These are phyloP conservation scores for Siniperca chuatsi DNA, from an alignment of 2,113 vertebrate genomes.

Conservation along the genomic window DNA sequence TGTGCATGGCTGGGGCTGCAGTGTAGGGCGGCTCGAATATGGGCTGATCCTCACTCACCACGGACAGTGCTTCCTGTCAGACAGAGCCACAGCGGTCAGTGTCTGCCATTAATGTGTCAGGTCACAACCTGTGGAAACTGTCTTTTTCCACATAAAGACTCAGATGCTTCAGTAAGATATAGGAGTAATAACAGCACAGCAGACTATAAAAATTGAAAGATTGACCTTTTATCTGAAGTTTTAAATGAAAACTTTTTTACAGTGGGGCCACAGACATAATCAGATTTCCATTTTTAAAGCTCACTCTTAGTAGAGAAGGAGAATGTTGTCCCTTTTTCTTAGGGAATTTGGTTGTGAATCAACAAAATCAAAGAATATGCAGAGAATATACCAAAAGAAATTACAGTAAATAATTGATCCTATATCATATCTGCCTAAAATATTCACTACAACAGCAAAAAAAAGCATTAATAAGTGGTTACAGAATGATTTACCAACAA, in stretches of 20 bases:
- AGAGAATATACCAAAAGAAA: neutral
- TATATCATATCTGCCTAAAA: neutral
- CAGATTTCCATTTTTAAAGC: neutral
- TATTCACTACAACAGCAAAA: neutral
- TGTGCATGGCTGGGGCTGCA: slow-evolving; percentile 80
- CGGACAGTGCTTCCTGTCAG: slow-evolving; percentile 87
- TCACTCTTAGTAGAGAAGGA: neutral
- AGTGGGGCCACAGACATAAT: too few relatives aligned
- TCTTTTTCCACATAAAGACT: slow-evolving; percentile 9
- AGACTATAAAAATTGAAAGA: neutral
- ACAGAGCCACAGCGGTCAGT: slow-evolving; percentile 51
- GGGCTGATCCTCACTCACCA: slow-evolving; percentile 88
- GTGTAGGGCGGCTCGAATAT: slow-evolving; percentile 85
- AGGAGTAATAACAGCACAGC: neutral
- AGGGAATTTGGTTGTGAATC: neutral
- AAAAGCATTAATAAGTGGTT: neutral
- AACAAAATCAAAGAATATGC: neutral
- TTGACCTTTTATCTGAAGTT: neutral
- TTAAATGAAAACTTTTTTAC: neutral
- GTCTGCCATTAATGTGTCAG: slow-evolving; percentile 10
- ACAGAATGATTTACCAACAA: neutral
- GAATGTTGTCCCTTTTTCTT: neutral
- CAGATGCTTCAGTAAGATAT: neutral
- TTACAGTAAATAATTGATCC: neutral
- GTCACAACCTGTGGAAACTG: slow-evolving; percentile 47